Conservation (phyloP, 2,888 invertebrate genomes). For the Rotaria sp. region DNA sequence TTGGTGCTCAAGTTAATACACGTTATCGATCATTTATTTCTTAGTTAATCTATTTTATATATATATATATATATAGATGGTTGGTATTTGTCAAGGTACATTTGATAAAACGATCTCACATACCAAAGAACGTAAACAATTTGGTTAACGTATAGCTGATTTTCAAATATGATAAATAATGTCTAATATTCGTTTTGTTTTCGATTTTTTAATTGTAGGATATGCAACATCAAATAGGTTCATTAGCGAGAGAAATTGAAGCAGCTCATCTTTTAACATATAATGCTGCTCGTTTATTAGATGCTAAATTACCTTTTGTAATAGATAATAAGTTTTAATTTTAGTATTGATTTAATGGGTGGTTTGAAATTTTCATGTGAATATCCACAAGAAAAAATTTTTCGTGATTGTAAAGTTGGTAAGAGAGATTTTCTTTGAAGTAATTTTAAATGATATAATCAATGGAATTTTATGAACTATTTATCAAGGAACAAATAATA, state of each 20-base stretch:
- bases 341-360: conserved; percentile 88
- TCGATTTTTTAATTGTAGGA: not conserved
- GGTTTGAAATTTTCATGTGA: conserved; percentile 92
- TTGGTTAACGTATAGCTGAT: conserved; percentile 76
- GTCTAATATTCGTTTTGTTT: not conserved
- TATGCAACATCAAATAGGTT: conserved; percentile 88
- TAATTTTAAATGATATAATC: no score
- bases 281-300: conserved; percentile 84
- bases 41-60: no score
- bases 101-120: conserved; percentile 88
- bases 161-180: conserved; percentile 70
- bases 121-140: conserved; percentile 84
- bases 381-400: conserved; percentile 90
- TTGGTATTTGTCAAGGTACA: conserved; percentile 86
- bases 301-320: conserved; percentile 72
- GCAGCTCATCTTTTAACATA: conserved; percentile 80
- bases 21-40: not conserved
- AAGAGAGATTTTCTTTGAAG: conserved; percentile 42
- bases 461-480: conserved; percentile 63
- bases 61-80: conserved; percentile 66
- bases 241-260: conserved; percentile 78
- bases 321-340: conserved; percentile 39
- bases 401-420: conserved; percentile 88
- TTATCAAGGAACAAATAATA: conserved; percentile 93
- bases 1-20: conserved; percentile 56